Evolutionary conservation across 2,113 vertebrate genomes (phyloP).

Genomic region (Phylloscopus whistleri): DNA sequence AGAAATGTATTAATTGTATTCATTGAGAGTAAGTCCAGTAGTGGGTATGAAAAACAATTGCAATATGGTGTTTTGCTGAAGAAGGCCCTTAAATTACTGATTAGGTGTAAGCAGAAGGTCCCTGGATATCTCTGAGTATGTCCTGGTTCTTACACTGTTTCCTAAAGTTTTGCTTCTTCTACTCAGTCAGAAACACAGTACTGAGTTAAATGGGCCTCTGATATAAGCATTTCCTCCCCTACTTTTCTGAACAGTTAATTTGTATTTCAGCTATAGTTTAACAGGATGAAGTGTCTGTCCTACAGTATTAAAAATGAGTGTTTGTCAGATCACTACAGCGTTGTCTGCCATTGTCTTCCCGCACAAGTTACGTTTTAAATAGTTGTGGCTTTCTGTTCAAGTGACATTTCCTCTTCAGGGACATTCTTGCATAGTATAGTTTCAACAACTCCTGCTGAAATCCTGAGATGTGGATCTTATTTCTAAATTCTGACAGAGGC

Average conservation of each 20-base stretch:
- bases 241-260: background rate
- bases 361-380: background rate
- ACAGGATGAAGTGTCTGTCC: background rate
- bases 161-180: background rate
- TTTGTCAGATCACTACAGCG: background rate
- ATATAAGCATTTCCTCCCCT: background rate
- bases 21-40: background rate
- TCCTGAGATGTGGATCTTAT: slow-evolving; percentile 38
- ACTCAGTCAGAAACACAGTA: background rate
- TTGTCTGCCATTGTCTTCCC: background rate
- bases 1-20: background rate
- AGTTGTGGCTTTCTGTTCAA: slow-evolving; percentile 55
- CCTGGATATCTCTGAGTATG: background rate
- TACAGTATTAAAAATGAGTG: background rate
- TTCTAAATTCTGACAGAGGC: slow-evolving; percentile 54
- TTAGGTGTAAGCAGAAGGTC: background rate
- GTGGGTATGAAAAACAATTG: background rate
- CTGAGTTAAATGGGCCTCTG: background rate
- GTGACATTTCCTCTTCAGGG: slow-evolving; percentile 60
- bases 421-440: slow-evolving; percentile 24
- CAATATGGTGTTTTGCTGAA: background rate
- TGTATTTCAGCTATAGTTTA: background rate
- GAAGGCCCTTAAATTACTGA: background rate
- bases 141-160: background rate
- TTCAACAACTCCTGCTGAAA: slow-evolving; percentile 57